A percentile compares a stretch with the other conserved stretches of the same genome.
Evolutionary conservation across 1,140 invertebrate genomes (phyloP).

Genomic region (Sitophilus oryzae): DNA sequence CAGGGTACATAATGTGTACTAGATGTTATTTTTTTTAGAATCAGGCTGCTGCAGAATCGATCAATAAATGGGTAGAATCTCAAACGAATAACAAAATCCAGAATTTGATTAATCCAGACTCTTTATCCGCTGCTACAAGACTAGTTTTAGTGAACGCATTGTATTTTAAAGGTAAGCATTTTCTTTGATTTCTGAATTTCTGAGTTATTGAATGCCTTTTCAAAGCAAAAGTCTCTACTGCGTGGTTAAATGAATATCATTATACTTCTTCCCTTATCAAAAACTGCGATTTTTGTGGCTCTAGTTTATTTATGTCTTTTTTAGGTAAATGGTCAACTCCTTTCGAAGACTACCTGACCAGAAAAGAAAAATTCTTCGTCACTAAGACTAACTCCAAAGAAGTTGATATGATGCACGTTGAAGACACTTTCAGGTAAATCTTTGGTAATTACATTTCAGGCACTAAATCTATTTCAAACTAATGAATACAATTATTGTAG

Average conservation of each 20-base stretch:
- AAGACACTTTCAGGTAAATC: conserved; percentile 16
- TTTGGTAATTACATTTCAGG: no score
- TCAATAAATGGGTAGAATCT: conserved; percentile 67
- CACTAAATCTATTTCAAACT: no score
- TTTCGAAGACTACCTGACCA: conserved; percentile 48
- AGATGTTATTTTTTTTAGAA: conserved; percentile 22
- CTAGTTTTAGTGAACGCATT: conserved; percentile 77
- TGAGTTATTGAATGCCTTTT: no score
- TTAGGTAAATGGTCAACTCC: conserved; percentile 49
- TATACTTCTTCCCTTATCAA: not conserved
- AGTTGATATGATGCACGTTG: conserved; percentile 29
- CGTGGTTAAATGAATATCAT: not conserved
- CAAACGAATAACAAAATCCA: conserved; percentile 69
- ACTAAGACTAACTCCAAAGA: conserved; percentile 32
- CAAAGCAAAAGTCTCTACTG: no score
- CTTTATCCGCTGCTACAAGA: conserved; percentile 49
- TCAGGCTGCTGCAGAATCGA: conserved; percentile 43
- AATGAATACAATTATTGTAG: no score
- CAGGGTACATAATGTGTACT: no score
- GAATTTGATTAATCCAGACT: conserved; percentile 54
- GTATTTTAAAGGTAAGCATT: conserved; percentile 62
- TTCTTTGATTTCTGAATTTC: not conserved
- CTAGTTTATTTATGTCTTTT: no score
- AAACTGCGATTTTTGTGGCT: no score
- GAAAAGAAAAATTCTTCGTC: conserved; percentile 46